phyloP scores from a whole-genome alignment of 2,888 invertebrate species.

The Eilema caniola region DNA sequence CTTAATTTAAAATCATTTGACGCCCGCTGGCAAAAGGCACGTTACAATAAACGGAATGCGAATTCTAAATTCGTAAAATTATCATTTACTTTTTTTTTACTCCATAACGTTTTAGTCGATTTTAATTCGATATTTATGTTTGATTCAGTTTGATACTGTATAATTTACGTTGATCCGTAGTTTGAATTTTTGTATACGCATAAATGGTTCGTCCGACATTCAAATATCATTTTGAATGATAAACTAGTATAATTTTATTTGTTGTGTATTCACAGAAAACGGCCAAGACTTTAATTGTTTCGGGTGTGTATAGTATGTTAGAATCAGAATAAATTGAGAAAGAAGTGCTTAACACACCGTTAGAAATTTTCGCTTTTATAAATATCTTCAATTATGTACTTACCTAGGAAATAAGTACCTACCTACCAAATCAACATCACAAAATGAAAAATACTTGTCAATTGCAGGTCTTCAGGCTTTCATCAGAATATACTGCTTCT shows the following conservation, averaged over 20 bases:
- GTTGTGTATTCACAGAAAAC: neutral
- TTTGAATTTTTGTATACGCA: constrained; percentile 17
- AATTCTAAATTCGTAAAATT: constrained; percentile 56
- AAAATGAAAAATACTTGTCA: too few species aligned
- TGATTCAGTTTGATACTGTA: constrained; percentile 24
- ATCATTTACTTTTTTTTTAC: constrained; percentile 26
- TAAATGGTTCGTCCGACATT: constrained; percentile 15
- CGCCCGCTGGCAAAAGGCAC: constrained; percentile 55
- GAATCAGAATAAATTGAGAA: too few species aligned
- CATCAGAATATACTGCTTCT: too few species aligned
- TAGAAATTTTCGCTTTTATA: too few species aligned
- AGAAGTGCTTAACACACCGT: too few species aligned
- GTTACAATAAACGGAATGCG: constrained; percentile 67
- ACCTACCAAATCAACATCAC: too few species aligned
- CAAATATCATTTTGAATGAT: constrained; percentile 17
- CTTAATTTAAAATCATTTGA: constrained; percentile 69
- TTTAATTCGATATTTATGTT: constrained; percentile 24
- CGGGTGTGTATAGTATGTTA: neutral
- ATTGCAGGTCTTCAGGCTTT: too few species aligned
- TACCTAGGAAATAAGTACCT: too few species aligned
- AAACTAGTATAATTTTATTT: constrained; percentile 14
- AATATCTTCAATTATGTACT: too few species aligned
- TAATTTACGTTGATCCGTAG: constrained; percentile 19
- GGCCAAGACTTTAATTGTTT: neutral
- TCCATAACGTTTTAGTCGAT: constrained; percentile 26